Evolutionary conservation across 2,113 vertebrate genomes (phyloP).

Genomic region (Sapajus apella): DNA sequence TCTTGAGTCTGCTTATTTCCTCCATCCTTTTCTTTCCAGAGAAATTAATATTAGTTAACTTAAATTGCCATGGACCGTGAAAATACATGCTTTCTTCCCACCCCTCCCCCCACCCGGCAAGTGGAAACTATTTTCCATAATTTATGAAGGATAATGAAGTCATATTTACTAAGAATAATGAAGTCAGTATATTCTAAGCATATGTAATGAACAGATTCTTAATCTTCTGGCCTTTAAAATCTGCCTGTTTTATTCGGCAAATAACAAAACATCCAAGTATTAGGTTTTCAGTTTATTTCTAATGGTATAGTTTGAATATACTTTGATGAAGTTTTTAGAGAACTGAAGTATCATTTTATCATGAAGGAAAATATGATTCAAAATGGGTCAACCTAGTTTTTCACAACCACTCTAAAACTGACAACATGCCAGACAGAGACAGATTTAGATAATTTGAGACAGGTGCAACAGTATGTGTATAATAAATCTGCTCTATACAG

Average conservation of each 20-base stretch:
- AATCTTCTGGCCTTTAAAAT: neutral
- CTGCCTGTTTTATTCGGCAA: neutral
- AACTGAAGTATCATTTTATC: neutral
- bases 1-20: neutral
- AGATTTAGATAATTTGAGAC: constrained; percentile 61
- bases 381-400: neutral
- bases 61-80: neutral
- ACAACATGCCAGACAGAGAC: neutral
- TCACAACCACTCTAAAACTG: neutral
- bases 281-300: neutral
- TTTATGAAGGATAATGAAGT: neutral
- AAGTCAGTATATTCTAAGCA: neutral
- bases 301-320: neutral
- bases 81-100: neutral
- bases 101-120: too few relatives aligned
- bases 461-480: constrained; percentile 59
- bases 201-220: neutral
- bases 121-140: neutral
- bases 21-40: neutral
- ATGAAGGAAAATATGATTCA: constrained; percentile 29
- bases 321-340: neutral
- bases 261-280: neutral
- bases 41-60: neutral
- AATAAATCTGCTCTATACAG: constrained; percentile 62
- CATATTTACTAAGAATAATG: neutral